Percentiles rank a stretch among this genome's conserved stretches.
Conservation (phyloP, 2,888 invertebrate species). For the Terebella lapidaria region DNA sequence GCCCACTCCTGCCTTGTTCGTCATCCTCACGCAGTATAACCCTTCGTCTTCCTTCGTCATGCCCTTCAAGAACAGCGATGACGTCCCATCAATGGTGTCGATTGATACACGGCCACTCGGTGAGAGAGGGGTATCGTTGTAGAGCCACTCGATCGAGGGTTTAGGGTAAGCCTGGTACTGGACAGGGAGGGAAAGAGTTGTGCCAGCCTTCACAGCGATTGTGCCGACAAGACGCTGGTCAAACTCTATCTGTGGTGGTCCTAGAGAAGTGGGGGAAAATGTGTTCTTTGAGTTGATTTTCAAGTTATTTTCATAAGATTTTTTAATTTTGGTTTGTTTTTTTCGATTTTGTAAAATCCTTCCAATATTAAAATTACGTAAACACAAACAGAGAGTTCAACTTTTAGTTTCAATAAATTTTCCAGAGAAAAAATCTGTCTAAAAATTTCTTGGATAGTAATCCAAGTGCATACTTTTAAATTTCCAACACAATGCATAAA, state of each 20-base stretch:
- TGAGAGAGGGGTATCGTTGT: slow-evolving; percentile 21
- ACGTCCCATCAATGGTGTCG: slow-evolving; percentile 20
- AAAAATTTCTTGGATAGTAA: too few species aligned
- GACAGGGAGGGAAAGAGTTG: slow-evolving; percentile 22
- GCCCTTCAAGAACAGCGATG: slow-evolving; percentile 47
- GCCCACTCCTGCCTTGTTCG: slow-evolving; percentile 73
- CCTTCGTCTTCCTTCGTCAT: slow-evolving; percentile 74
- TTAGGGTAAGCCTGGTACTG: slow-evolving; percentile 24
- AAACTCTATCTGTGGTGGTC: slow-evolving; percentile 24
- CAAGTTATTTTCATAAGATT: too few species aligned
- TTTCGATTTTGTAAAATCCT: too few species aligned
- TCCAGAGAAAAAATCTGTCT: too few species aligned
- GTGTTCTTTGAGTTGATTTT: background rate
- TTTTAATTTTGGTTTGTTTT: too few species aligned
- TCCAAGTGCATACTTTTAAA: background rate
- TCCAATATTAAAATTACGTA: too few species aligned
- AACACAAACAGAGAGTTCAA: too few species aligned
- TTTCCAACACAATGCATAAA: background rate
- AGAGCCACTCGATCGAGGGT: slow-evolving; percentile 27
- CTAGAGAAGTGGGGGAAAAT: slow-evolving; percentile 9
- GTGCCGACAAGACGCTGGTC: slow-evolving; percentile 20
- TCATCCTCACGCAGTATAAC: slow-evolving; percentile 76
- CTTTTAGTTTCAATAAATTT: too few species aligned
- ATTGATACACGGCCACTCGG: slow-evolving; percentile 9
- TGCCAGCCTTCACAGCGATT: slow-evolving; percentile 22